Evolutionary conservation across 2,113 vertebrate genomes (phyloP), one percentile per base, ranked within the genome.

Genomic region (Aplodontia rufa): DNA sequence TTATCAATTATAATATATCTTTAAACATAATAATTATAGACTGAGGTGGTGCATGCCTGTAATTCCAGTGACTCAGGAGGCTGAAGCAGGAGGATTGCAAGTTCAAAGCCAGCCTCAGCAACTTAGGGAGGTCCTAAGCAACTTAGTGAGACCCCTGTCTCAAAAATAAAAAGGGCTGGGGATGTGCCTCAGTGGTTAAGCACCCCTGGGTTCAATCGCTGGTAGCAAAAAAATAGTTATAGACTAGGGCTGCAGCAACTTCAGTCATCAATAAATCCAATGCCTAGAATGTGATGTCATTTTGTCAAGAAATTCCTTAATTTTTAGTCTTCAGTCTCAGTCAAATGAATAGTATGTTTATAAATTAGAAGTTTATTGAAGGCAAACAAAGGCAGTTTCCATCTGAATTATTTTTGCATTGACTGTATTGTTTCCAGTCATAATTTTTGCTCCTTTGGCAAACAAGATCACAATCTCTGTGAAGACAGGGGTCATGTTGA

Each of bases 341-440:
- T 47, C 75, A 85, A 68, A 80, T 75, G 74, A 83, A 53, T n/a
- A 78, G 37, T 35, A 40, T 49, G 76, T 85, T 16, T 17, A 13
- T 9, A 22, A 1, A 71, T 26, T 45, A 40, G n/a, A 69, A 85
- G 49, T 60, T 92, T 42, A n/a, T 64, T 79, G n/a, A 83, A 40
- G 49, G 71, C 64, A 90, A 92, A 85, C 85, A 92, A 72, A 28
- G 58, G 58, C 35, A 58, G n/a, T 74, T 96, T 89, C 80, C 47
- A 74, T 66, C 40, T 68, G 37, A 28, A 37, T 45, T 35, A 72
- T 49, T 94, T 85, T 90, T 42, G 92, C 42, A 68, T 26, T 51
- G 85, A 90, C 28, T 26, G n/a, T 76, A 35, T 69, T 78, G 35
- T 72, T 90, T 76, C 51, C 62, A 82, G 37, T 53, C 32, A 6